Base-by-base conservation (phyloP, 2,113 vertebrate species). In the Bostrychus sinensis region DNA sequence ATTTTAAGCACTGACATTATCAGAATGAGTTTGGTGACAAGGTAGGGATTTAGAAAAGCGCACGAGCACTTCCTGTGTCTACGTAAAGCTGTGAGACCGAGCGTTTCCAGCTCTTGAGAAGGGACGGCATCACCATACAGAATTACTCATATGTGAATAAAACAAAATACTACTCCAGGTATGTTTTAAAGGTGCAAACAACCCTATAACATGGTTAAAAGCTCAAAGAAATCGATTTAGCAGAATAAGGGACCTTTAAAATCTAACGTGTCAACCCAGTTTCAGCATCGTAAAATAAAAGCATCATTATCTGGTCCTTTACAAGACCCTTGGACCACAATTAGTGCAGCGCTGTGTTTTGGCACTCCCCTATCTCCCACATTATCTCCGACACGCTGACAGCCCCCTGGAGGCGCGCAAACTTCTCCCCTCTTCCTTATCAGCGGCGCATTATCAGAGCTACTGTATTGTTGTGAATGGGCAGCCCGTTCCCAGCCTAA, bases 401-500 rank as follows among this genome's bases (percentile, higher is more conserved):
- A 72, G 60, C 53, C 56, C 54, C 62, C 76, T 48, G 56, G 77
- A 82, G 77, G 75, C 50, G 62, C 54, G 70, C 57, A 67, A 73
- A 68, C 62, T 58, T 69, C 57, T 58, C 66, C 45, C 57, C 45
- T 59, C 32, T 37, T 66, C 22, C 75, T 86, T 82, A 85, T 87
- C 87, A 73, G 71, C 60, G 19, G 45, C 71, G 57, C 83, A 74
- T 82, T 63, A 86, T 86, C 85, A 81, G 67, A 7, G 55, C 63
- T 79, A 84, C 86, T 80, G 80, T 81, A 83, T 84, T 78, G 82
- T 74, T 69, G 77, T 1, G 42, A 70, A 70, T 64, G 59, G 68
- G 64, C 56, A 57, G 17, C 57, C 70, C 68, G 62, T 85, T 68
- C 64, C 55, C 46, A 64, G 41, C 59, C 79, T 86, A 88, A 83